Percentiles rank a stretch among this genome's conserved stretches.
phyloP scores from a whole-genome alignment of 2,797 vertebrate genomes.

The Clarias laeviceps region DNA sequence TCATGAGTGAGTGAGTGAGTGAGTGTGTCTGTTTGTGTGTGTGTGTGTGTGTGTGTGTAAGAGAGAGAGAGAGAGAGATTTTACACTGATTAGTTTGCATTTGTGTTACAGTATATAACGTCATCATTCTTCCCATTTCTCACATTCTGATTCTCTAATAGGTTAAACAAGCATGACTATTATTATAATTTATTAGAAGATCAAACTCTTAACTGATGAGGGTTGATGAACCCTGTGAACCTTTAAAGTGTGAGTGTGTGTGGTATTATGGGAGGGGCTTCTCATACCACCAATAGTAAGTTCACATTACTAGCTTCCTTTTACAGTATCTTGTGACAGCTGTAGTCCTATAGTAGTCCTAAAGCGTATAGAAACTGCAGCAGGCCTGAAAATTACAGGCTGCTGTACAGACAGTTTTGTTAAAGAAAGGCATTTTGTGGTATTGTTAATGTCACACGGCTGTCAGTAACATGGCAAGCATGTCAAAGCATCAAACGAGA shows the following conservation, averaged over 20 bases:
- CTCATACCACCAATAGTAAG: constrained; percentile 9
- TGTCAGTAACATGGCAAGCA: constrained; percentile 37
- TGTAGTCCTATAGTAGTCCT: constrained; percentile 23
- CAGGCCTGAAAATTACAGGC: constrained; percentile 3
- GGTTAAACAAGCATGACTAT: neutral
- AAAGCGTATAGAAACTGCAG: neutral
- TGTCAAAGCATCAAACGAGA: constrained; percentile 27
- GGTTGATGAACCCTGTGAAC: constrained; percentile 40
- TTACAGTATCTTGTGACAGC: constrained; percentile 32
- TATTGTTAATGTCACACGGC: constrained; percentile 16
- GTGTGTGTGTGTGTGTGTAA: neutral
- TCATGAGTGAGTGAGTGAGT: neutral
- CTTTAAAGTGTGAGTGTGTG: constrained; percentile 13
- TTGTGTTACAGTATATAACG: neutral
- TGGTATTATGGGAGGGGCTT: constrained; percentile 26
- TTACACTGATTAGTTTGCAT: neutral
- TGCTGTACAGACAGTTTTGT: neutral
- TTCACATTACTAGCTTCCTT: constrained; percentile 31
- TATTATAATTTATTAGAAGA: neutral
- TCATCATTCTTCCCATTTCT: neutral
- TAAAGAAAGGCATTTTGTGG: constrained; percentile 37
- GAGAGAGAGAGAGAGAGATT: neutral
- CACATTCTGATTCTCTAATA: neutral
- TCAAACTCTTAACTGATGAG: neutral
- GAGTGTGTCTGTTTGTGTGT: neutral